These are phyloP conservation scores for Phymorhynchus buccinoides DNA, from an alignment of 1,140 invertebrate species.

Conservation along the genomic window DNA sequence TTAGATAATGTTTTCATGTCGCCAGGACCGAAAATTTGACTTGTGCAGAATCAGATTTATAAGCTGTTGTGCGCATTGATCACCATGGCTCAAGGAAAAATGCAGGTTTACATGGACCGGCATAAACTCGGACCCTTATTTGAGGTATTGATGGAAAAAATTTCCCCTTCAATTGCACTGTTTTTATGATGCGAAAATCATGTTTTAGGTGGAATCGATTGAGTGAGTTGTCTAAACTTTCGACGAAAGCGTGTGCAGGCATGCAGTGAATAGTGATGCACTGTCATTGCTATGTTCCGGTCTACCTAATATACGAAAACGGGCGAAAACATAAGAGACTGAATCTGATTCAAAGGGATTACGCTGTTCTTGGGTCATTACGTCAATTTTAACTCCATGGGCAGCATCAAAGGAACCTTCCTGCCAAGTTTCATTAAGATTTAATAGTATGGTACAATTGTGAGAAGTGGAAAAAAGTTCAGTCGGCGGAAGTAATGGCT, in stretches of 20 bases:
- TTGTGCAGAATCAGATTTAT: not conserved
- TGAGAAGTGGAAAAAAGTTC: no score
- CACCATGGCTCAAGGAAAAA: slow-evolving; percentile 51
- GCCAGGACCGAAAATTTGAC: not conserved
- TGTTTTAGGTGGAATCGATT: no score
- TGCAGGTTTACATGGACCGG: slow-evolving; percentile 66
- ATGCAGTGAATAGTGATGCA: not conserved
- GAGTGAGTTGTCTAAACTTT: not conserved
- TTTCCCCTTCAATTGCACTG: not conserved
- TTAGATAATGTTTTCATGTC: slow-evolving; percentile 24
- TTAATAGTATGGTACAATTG: no score
- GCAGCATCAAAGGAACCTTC: no score
- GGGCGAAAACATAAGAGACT: no score
- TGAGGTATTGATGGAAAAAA: slow-evolving; percentile 55
- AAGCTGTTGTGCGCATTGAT: not conserved
- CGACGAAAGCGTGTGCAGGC: not conserved
- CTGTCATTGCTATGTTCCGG: not conserved
- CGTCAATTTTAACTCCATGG: no score
- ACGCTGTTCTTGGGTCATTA: no score
- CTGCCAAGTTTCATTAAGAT: no score
- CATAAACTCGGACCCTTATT: slow-evolving; percentile 64
- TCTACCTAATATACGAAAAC: no score
- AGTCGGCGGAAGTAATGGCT: no score
- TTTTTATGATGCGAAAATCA: not conserved
- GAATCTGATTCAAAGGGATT: no score